Evolutionary conservation across 2,888 invertebrate genomes (phyloP).

Genomic region (Tetrapedia diversipes): DNA sequence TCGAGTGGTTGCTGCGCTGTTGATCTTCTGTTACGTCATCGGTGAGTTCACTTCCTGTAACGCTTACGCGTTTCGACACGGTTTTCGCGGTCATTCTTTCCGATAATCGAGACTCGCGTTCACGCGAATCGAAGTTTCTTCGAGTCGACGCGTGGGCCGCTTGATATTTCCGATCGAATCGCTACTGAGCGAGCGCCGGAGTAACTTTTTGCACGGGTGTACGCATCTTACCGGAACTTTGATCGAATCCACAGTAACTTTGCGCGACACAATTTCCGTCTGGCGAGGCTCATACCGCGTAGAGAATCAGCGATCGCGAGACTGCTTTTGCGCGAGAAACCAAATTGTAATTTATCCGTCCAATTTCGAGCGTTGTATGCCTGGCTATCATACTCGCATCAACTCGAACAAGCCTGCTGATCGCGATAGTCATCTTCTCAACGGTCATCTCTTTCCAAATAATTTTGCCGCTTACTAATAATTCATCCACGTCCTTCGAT

Average conservation of each 20-base stretch:
- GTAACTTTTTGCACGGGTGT: too few species aligned
- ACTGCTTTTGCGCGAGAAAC: slow-evolving; percentile 50
- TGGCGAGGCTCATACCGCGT: neutral
- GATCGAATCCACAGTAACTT: neutral
- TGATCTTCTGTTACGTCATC: slow-evolving; percentile 75
- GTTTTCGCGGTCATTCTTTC: neutral
- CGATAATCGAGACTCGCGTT: slow-evolving; percentile 8
- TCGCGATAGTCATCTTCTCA: too few species aligned
- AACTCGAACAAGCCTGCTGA: too few species aligned
- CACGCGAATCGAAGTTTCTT: neutral
- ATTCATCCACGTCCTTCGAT: too few species aligned
- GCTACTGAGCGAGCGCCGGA: too few species aligned
- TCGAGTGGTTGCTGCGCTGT: slow-evolving; percentile 67
- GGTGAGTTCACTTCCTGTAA: slow-evolving; percentile 77
- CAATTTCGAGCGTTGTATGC: slow-evolving; percentile 20
- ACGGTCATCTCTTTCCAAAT: too few species aligned
- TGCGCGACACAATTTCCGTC: neutral
- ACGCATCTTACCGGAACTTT: slow-evolving; percentile 19
- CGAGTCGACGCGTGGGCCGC: neutral
- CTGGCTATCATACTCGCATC: too few species aligned
- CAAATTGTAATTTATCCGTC: slow-evolving; percentile 59
- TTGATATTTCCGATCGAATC: too few species aligned
- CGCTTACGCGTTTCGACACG: slow-evolving; percentile 19
- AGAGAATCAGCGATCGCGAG: slow-evolving; percentile 13
- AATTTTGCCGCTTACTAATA: too few species aligned